These are phyloP conservation scores for Protophormia terraenovae DNA, from an alignment of 2,888 invertebrate genomes.

Conservation along the genomic window DNA sequence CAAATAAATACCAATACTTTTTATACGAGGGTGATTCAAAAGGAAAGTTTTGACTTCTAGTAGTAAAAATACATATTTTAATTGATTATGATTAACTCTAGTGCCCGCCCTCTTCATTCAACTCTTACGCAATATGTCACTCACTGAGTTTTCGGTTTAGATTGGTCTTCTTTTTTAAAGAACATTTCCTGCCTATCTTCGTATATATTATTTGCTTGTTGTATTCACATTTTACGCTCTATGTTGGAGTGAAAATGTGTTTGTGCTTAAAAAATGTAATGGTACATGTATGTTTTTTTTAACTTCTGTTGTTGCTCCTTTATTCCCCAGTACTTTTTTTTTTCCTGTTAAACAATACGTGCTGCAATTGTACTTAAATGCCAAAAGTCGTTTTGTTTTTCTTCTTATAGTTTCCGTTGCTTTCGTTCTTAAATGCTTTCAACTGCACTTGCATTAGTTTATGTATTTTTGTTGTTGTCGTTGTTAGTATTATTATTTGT, in stretches of 20 bases:
- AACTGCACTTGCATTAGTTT: conserved; percentile 44
- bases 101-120: no score
- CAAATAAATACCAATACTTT: neutral
- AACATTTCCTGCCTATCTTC: neutral
- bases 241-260: neutral
- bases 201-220: neutral
- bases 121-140: no score
- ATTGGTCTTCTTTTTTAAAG: neutral
- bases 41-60: neutral
- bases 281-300: no score
- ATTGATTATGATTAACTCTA: no score
- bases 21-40: neutral
- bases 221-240: neutral
- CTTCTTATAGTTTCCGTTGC: conserved; percentile 28
- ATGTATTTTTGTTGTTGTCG: neutral
- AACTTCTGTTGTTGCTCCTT: neutral
- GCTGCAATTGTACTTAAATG: conserved; percentile 51
- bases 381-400: conserved; percentile 49
- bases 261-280: neutral
- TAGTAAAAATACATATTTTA: no score
- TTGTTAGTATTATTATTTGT: neutral
- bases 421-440: neutral
- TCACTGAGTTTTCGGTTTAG: no score
- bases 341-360: conserved; percentile 54
- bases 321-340: neutral